Evolutionary conservation across 2,797 vertebrate species (phyloP), one percentile per base, ranked within the genome.

Genomic region (Sebastes kiyomatsui): DNA sequence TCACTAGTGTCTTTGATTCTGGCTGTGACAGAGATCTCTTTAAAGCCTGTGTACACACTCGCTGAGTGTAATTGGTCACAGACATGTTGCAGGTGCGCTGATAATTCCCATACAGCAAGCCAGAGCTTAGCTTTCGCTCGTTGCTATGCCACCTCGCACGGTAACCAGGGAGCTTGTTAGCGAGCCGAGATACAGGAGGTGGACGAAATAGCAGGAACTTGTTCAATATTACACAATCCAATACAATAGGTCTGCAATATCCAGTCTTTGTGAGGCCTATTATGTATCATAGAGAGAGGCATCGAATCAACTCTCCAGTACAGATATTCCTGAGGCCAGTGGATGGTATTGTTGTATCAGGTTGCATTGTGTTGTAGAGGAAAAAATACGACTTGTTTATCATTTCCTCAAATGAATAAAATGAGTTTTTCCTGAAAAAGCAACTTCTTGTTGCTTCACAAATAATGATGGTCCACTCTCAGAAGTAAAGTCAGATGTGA

Each of bases 151-250:
- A 74, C 32, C 38, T 76, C 1, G 1, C 13, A 58, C 27, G 25
- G 73, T 78, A 80, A 90, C 83, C 70, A 65, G 46, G 71, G 67
- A 88, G 85, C 67, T 87, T 85, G 60, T 84, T 88, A 79, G 61
- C 58, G n/a, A 33, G 14, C 27, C 1, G 11, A 25, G 38, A 28
- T 20, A 52, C 54, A 42, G 18, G n/a, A 67, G 71, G 49, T 67
- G 16, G 20, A 25, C 4, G 4, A 67, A 72, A 67, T 9, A 60
- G 25, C 30, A 72, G n/a, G 7, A 49, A 35, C 18, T 0, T 66
- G 16, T 59, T 77, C 60, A 62, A 18, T 62, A 65, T 78, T 66
- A 60, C 13, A 70, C 33, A 65, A 67, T 66, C 1, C 35, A 69
- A 18, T 42, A 49, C 7, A 79, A 75, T 3, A 25, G 35, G 13